Percentiles rank a stretch among this genome's conserved stretches.
Evolutionary conservation across 2,888 invertebrate species (phyloP).

Genomic region (Drosophila paracracens): DNA sequence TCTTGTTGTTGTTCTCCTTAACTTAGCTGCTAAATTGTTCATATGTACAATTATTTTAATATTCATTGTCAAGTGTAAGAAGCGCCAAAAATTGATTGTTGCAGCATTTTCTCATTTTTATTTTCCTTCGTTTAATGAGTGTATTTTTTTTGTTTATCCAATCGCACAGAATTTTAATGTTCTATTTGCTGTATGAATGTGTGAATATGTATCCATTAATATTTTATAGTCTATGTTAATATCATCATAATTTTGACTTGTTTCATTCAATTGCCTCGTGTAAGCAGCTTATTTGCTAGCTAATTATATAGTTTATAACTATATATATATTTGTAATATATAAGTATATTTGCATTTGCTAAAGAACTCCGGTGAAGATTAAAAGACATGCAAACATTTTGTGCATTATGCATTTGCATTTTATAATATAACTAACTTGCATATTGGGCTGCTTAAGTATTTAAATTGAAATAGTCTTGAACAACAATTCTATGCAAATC

Average conservation of each 20-base stretch:
- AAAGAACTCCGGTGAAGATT: constrained; percentile 73
- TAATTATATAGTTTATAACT: constrained; percentile 25
- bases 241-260: constrained; percentile 28
- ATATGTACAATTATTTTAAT: constrained; percentile 49
- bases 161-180: constrained; percentile 39
- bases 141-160: constrained; percentile 14
- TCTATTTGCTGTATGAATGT: constrained; percentile 24
- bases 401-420: constrained; percentile 17
- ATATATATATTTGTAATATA: constrained; percentile 14
- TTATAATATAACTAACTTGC: constrained; percentile 12
- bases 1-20: constrained; percentile 23
- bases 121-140: constrained; percentile 14
- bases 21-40: constrained; percentile 48
- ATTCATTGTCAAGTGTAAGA: constrained; percentile 45
- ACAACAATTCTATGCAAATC: constrained; percentile 24
- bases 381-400: constrained; percentile 64
- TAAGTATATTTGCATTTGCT: constrained; percentile 31
- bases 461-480: constrained; percentile 34
- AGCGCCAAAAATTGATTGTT: constrained; percentile 75
- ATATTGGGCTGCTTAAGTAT: constrained; percentile 11
- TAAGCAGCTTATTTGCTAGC: constrained; percentile 45
- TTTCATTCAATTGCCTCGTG: constrained; percentile 17
- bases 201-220: constrained; percentile 12
- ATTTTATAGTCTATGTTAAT: constrained; percentile 25
- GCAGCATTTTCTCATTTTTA: constrained; percentile 50